Evolutionary conservation across 2,797 vertebrate genomes (phyloP).

Genomic region (Enteromius trimaculatus): DNA sequence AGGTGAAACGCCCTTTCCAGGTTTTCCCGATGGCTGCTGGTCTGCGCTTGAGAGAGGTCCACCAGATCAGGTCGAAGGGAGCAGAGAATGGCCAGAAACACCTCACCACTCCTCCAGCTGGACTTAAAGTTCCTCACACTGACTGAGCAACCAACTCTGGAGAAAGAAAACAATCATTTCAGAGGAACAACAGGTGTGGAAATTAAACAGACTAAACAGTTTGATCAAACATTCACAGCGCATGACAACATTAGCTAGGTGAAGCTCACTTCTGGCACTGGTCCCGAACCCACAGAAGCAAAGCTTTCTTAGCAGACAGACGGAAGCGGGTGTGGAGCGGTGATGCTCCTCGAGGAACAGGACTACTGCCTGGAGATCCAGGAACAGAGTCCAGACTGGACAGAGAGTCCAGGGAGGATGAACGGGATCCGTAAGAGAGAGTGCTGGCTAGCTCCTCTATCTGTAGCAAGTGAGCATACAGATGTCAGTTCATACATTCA

Average conservation of each 20-base stretch:
- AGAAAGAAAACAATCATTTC: not conserved
- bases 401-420: conserved; percentile 77
- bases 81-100: conserved; percentile 87
- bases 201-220: not conserved
- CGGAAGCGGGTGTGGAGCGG: conserved; percentile 80
- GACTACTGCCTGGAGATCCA: conserved; percentile 72
- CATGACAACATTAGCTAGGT: not conserved
- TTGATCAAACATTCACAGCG: not conserved
- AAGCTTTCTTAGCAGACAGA: conserved; percentile 86
- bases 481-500: not conserved
- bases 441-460: conserved; percentile 86
- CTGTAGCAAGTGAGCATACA: conserved; percentile 65
- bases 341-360: conserved; percentile 61
- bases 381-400: conserved; percentile 74
- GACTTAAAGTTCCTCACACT: conserved; percentile 87
- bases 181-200: not conserved
- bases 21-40: conserved; percentile 84
- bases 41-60: conserved; percentile 78
- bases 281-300: conserved; percentile 90
- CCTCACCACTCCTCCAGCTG: conserved; percentile 90
- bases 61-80: conserved; percentile 86
- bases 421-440: conserved; percentile 78
- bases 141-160: conserved; percentile 71
- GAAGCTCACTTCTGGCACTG: conserved; percentile 80
- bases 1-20: conserved; percentile 87